phyloP scores from a whole-genome alignment of 2,888 invertebrate genomes.

The Philopedon plagiatum region DNA sequence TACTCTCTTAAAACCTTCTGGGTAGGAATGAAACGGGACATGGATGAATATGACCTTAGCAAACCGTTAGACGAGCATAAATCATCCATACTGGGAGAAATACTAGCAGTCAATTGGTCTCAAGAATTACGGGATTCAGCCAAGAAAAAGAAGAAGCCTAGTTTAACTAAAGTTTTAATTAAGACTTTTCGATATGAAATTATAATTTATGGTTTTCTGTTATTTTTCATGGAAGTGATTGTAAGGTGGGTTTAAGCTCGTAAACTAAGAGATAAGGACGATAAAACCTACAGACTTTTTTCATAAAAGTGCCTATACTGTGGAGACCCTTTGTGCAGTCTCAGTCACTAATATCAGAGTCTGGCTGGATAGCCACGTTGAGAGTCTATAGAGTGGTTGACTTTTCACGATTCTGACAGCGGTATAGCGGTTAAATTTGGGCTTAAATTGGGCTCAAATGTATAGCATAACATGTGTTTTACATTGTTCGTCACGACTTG shows the following conservation, averaged over 20 bases:
- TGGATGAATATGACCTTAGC: conserved; percentile 73
- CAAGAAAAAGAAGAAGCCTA: conserved; percentile 71
- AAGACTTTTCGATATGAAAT: conserved; percentile 74
- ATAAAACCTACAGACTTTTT: too few species aligned
- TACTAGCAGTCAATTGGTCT: conserved; percentile 75
- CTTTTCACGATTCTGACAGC: too few species aligned
- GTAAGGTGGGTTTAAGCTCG: conserved; percentile 53
- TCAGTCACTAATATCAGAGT: too few species aligned
- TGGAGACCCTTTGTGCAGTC: too few species aligned
- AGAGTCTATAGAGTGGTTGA: too few species aligned
- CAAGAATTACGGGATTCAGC: conserved; percentile 70
- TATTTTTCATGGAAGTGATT: conserved; percentile 72
- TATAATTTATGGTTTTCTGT: conserved; percentile 72
- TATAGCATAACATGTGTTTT: too few species aligned
- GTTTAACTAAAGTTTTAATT: conserved; percentile 72
- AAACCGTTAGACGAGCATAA: conserved; percentile 76
- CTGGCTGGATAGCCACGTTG: too few species aligned
- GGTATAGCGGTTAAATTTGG: too few species aligned
- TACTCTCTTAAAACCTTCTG: conserved; percentile 62
- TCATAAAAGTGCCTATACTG: too few species aligned
- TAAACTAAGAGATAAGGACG: too few species aligned
- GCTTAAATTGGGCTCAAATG: too few species aligned
- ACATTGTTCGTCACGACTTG: too few species aligned
- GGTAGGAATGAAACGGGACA: conserved; percentile 60
- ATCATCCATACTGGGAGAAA: conserved; percentile 74